phyloP scores from a whole-genome alignment of 2,113 vertebrate genomes.

The Desmodus rotundus region DNA sequence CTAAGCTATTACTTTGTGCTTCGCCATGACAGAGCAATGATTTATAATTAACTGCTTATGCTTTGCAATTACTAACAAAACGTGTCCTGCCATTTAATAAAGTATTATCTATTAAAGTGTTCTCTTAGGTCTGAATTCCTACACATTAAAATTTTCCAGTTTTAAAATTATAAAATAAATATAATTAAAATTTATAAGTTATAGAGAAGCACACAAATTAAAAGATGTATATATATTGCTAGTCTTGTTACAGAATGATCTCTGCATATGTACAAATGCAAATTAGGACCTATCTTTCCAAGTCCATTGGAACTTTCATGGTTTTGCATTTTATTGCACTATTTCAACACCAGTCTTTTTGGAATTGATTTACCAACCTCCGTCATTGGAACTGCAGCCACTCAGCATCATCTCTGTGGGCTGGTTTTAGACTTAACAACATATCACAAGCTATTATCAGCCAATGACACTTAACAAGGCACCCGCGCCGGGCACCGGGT shows the following conservation, averaged over 20 bases:
- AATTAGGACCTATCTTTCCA: background rate
- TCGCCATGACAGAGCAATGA: background rate
- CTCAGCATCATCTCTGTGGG: background rate
- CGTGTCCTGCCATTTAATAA: background rate
- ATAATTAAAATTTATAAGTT: background rate
- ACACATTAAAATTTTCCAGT: background rate
- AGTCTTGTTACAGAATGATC: background rate
- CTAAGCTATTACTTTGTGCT: background rate
- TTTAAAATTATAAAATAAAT: background rate
- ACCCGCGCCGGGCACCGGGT: background rate
- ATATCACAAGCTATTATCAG: background rate
- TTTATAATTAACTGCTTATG: background rate
- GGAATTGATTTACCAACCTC: background rate
- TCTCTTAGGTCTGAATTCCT: background rate
- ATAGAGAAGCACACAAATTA: background rate
- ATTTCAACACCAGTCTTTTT: background rate
- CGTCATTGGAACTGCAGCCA: background rate
- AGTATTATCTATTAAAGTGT: background rate
- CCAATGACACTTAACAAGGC: background rate
- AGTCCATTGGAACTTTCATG: background rate
- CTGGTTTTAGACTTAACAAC: background rate
- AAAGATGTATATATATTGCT: background rate
- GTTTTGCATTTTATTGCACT: background rate
- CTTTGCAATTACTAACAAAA: background rate
- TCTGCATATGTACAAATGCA: background rate